phyloP scores from a whole-genome alignment of 2,888 invertebrate species.

The Hoplodrina blanda region DNA sequence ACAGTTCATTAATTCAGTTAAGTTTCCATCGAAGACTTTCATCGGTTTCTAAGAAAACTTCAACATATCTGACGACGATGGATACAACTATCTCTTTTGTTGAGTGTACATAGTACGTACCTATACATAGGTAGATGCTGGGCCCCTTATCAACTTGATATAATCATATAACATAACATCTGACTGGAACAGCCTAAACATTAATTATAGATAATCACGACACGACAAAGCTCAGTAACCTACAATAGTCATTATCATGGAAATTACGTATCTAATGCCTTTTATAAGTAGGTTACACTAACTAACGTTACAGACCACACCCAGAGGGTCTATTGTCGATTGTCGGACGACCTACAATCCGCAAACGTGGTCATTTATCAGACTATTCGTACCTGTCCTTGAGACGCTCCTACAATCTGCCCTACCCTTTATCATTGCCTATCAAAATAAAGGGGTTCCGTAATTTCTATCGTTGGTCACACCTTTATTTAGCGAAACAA shows the following conservation, averaged over 20 bases:
- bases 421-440: constrained; percentile 59
- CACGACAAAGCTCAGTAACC: constrained; percentile 23
- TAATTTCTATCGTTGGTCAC: constrained; percentile 38
- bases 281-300: constrained; percentile 30
- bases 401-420: constrained; percentile 64
- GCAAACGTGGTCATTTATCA: constrained; percentile 61
- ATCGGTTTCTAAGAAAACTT: no score
- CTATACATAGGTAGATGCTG: no score
- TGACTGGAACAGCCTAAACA: constrained; percentile 7
- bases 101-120: no score
- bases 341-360: constrained; percentile 70
- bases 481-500: constrained; percentile 42
- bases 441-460: constrained; percentile 52
- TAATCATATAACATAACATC: constrained; percentile 6
- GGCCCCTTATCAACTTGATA: not conserved
- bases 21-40: no score
- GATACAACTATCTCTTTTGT: no score
- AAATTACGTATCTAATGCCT: constrained; percentile 37
- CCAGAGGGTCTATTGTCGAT: constrained; percentile 59
- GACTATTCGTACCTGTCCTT: constrained; percentile 53
- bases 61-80: no score
- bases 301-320: constrained; percentile 62
- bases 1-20: no score
- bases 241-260: constrained; percentile 42
- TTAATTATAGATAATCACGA: constrained; percentile 31